phyloP scores from a whole-genome alignment of 2,888 invertebrate genomes.

The Alentia gelatinosa region DNA sequence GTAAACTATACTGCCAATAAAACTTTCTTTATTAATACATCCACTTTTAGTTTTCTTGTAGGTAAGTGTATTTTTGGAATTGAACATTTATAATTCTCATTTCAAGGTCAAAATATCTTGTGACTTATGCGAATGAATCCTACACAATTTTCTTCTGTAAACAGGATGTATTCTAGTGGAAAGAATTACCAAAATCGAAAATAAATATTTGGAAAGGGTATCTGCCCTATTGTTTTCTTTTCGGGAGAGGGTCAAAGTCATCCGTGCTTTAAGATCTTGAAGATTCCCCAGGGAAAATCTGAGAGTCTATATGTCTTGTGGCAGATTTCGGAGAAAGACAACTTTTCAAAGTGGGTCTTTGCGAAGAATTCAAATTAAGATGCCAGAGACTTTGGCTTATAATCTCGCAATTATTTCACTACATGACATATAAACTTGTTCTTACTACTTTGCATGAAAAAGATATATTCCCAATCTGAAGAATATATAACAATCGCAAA shows the following conservation, averaged over 20 bases:
- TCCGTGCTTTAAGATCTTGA: background rate
- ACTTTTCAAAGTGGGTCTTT: background rate
- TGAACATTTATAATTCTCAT: background rate
- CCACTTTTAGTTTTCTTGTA: background rate
- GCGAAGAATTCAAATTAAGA: background rate
- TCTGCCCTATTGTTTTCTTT: background rate
- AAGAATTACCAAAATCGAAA: background rate
- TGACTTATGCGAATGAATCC: background rate
- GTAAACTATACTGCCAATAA: too few species aligned
- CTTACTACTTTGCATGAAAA: background rate
- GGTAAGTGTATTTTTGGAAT: background rate
- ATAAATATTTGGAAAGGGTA: background rate
- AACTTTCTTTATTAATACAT: too few species aligned
- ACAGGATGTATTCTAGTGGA: background rate
- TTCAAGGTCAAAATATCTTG: background rate
- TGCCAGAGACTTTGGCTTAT: too few species aligned
- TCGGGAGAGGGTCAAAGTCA: background rate
- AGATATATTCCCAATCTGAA: background rate
- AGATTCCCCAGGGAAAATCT: constrained; percentile 9
- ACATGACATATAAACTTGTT: background rate
- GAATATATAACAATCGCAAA: background rate
- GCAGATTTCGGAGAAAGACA: background rate
- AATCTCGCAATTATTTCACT: background rate
- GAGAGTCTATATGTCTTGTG: background rate
- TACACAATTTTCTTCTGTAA: background rate